phyloP scores from a whole-genome alignment of 2,888 invertebrate species.

The Agrypnus murinus region DNA sequence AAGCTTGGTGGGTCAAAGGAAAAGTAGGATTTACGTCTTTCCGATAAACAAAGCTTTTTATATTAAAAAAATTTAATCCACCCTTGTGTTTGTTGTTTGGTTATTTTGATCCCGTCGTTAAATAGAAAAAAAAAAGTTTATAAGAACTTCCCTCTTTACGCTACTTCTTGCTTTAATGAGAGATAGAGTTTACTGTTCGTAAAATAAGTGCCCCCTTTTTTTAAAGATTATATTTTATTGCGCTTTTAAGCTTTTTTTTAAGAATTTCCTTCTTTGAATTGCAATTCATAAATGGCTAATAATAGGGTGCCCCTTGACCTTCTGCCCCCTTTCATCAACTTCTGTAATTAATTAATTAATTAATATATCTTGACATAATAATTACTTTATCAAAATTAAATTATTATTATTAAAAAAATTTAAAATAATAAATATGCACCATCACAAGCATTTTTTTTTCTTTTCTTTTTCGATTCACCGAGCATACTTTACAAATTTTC shows the following conservation, averaged over 20 bases:
- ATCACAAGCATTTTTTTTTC: background rate
- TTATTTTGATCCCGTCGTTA: background rate
- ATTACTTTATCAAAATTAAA: constrained; percentile 11
- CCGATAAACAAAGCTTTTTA: background rate
- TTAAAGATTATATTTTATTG: too few relatives aligned
- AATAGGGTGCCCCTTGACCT: too few relatives aligned
- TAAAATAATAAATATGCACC: constrained; percentile 40
- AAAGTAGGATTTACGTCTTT: background rate
- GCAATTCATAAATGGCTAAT: too few relatives aligned
- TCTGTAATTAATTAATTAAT: too few relatives aligned
- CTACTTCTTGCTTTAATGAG: too few relatives aligned
- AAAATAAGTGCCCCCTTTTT: too few relatives aligned
- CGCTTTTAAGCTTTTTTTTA: too few relatives aligned
- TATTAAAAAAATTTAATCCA: background rate
- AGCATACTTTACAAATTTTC: constrained; percentile 1
- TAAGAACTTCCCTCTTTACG: too few relatives aligned
- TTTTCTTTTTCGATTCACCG: constrained; percentile 21
- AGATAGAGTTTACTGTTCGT: too few relatives aligned
- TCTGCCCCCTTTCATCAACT: too few relatives aligned
- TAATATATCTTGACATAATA: too few relatives aligned
- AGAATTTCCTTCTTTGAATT: too few relatives aligned
- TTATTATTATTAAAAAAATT: background rate
- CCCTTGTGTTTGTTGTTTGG: background rate
- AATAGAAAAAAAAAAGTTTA: background rate
- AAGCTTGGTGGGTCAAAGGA: constrained; percentile 3